Conservation (phyloP, 1,140 invertebrate genomes). For the Drosophila teissieri region DNA sequence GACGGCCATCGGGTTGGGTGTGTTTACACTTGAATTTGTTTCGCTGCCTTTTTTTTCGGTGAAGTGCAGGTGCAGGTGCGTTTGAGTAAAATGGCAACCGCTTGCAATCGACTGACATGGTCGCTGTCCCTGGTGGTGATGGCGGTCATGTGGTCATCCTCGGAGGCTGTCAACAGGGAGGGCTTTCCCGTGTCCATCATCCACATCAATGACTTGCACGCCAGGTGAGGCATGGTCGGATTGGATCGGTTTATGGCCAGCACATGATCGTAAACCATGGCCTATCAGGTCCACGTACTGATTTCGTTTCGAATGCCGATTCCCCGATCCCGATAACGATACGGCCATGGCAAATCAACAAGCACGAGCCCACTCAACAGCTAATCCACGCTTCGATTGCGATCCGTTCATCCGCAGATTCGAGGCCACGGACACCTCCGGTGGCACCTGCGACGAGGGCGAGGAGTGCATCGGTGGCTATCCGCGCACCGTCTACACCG, state of each 20-base stretch:
- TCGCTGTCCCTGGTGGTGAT: conserved; percentile 4
- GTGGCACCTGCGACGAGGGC: conserved; percentile 86
- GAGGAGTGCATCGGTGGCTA: conserved; percentile 90
- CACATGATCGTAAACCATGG: conserved; percentile 21
- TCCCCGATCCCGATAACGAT: conserved; percentile 35
- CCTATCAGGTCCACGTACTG: conserved; percentile 17
- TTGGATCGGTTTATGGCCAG: conserved; percentile 16
- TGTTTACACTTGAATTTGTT: conserved; percentile 1
- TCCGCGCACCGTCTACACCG: conserved; percentile 87
- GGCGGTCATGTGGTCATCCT: background rate
- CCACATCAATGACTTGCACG: conserved; percentile 93
- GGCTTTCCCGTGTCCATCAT: conserved; percentile 89
- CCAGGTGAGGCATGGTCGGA: conserved; percentile 85
- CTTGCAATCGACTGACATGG: background rate
- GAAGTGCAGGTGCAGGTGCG: background rate
- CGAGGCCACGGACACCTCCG: conserved; percentile 88
- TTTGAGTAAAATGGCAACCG: conserved; percentile 6
- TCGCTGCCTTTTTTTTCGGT: background rate
- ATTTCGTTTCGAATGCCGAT: conserved; percentile 10
- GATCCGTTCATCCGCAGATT: conserved; percentile 85
- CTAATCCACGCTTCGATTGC: conserved; percentile 33
- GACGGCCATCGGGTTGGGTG: conserved; percentile 85
- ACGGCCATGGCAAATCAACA: conserved; percentile 1
- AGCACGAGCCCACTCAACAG: conserved; percentile 6
- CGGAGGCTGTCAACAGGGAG: conserved; percentile 64